Evolutionary conservation across 2,888 invertebrate species (phyloP), one percentile per base, ranked within the genome.

Genomic region (Thyatira batis): DNA sequence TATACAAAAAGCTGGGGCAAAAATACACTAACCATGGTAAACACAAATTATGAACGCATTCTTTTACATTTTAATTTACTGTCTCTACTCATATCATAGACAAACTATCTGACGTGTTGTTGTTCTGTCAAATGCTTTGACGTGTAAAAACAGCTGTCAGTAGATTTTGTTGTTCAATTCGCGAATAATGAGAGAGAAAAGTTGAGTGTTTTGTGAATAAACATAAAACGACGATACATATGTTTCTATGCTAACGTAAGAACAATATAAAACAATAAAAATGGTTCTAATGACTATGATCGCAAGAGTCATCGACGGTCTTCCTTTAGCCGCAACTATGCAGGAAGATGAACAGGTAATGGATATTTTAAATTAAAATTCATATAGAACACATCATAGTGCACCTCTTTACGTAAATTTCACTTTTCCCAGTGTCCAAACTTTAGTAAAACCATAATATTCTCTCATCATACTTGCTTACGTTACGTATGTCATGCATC

Each of bases 271-370:
- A 55, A 57, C 49, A 61, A 61, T 58, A 67, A 94, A 92, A 83
- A 99, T 99, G 99, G 98, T 99, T 85, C 89, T 98, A 81, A 95
- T 99, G 94, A 99, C 99, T 61, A 98, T 99, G 97, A 98, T 99
- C 78, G 99, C 98, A 23, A 94, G 99, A 73, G 95, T 98, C 72
- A 95, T 96, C 70, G 99, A 99, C 91, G 99, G 98, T 28, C 93
- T 99, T 66, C 98, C 98, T 53, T 91, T 99, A 73, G 98, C 98
- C 58, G 99, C 98, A 54, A 98, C 98, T 52, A 97, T 99, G 95
- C 99, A 99, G 91, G 99, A 99, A 87, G 98, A 99, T 82, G 99
- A 99, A 89, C 98, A 98, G 95, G 98, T 98, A 93, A 63, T 54
- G 30, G 33, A 28, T 61, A 52, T 56, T 65, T 50, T 53, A 48